Conservation (phyloP, 1,140 invertebrate species). For the Nymphalis io region DNA sequence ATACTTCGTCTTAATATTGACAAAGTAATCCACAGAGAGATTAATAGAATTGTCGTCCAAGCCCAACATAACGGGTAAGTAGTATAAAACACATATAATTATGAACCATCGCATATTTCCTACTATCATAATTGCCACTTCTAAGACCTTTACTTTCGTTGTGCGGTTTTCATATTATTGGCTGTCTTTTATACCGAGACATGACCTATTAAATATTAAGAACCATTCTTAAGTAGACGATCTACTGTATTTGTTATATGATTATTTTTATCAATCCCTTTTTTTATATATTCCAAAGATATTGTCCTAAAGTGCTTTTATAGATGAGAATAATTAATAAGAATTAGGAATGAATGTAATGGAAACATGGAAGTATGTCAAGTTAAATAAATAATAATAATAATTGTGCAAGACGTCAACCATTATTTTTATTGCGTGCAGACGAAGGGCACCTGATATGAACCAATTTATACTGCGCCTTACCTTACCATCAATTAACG, state of each 20-base stretch:
- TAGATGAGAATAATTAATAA: no score
- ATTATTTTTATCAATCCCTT: no score
- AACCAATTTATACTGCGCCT: no score
- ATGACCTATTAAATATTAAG: slow-evolving; percentile 21
- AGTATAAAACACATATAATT: not conserved
- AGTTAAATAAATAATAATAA: no score
- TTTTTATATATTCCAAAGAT: no score
- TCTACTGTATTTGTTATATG: not conserved
- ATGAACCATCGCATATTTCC: not conserved
- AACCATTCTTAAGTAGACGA: slow-evolving; percentile 9
- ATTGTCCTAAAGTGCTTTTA: no score
- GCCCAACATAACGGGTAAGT: slow-evolving; percentile 5
- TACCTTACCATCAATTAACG: no score
- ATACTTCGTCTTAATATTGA: slow-evolving; percentile 30
- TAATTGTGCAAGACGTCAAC: no score
- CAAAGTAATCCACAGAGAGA: slow-evolving; percentile 39
- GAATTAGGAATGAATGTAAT: no score
- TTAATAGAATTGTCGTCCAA: not conserved
- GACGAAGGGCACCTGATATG: no score
- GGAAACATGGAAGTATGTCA: no score
- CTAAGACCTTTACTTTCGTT: not conserved
- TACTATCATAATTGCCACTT: not conserved
- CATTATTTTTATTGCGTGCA: no score
- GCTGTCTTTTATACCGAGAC: slow-evolving; percentile 5
- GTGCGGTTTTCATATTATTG: not conserved